Conservation (phyloP, 2,888 invertebrate genomes). For the Parascotia fuliginaria region DNA sequence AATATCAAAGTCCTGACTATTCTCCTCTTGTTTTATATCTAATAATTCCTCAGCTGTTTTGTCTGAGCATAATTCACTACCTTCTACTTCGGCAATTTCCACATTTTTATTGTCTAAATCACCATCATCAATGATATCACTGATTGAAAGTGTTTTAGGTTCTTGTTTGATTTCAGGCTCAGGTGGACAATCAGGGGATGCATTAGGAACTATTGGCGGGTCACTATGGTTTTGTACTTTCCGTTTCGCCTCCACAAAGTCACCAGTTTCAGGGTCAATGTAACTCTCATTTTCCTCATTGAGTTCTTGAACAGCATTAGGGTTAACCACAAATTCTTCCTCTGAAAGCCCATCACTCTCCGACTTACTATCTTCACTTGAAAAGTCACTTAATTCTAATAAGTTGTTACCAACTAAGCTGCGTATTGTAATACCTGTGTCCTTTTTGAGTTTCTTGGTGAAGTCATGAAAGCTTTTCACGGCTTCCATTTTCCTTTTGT, state of each 20-base stretch:
- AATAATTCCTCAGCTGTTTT: slow-evolving; percentile 73
- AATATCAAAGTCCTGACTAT: slow-evolving; percentile 84
- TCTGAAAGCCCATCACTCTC: slow-evolving; percentile 83
- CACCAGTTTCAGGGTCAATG: slow-evolving; percentile 82
- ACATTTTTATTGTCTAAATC: slow-evolving; percentile 81
- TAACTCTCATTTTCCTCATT: slow-evolving; percentile 81
- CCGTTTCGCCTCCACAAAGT: slow-evolving; percentile 67
- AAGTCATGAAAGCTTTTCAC: slow-evolving; percentile 82
- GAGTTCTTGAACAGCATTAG: slow-evolving; percentile 76
- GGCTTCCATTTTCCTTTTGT: slow-evolving; percentile 82
- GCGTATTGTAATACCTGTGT: slow-evolving; percentile 80
- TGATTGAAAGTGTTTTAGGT: slow-evolving; percentile 79
- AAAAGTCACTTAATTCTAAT: slow-evolving; percentile 79
- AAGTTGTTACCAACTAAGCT: slow-evolving; percentile 80
- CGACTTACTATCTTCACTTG: slow-evolving; percentile 75
- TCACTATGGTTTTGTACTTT: slow-evolving; percentile 29
- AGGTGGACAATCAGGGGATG: slow-evolving; percentile 13
- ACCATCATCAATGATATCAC: slow-evolving; percentile 80
- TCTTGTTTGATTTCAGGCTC: slow-evolving; percentile 35
- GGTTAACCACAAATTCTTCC: slow-evolving; percentile 80
- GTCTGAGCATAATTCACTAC: slow-evolving; percentile 75
- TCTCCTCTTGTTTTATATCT: slow-evolving; percentile 74
- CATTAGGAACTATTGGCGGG: slow-evolving; percentile 29
- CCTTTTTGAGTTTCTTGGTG: slow-evolving; percentile 82
- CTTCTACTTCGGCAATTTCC: slow-evolving; percentile 79